Percentiles rank a stretch among this genome's conserved stretches.
Evolutionary conservation across 1,140 invertebrate species (phyloP).

Genomic region (Reticulitermes speratus): DNA sequence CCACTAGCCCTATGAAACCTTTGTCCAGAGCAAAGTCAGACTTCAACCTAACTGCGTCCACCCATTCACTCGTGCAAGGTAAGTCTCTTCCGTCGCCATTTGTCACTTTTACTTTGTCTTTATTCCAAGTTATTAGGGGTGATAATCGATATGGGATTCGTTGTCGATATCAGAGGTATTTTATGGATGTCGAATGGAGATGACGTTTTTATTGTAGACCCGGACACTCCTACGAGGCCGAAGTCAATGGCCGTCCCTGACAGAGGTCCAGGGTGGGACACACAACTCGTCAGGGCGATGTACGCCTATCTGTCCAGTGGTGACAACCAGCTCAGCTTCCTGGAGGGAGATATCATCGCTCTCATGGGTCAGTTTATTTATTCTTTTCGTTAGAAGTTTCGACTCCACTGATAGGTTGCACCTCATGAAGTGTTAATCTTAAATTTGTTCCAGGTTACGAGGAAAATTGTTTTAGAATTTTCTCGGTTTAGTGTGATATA

Average conservation of each 20-base stretch:
- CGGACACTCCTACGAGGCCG: constrained; percentile 60
- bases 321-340: constrained; percentile 89
- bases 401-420: too few relatives aligned
- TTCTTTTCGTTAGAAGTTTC: too few relatives aligned
- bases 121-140: neutral
- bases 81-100: constrained; percentile 32
- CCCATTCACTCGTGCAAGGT: constrained; percentile 58
- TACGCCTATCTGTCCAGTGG: constrained; percentile 88
- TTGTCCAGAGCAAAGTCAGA: constrained; percentile 82
- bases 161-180: too few relatives aligned
- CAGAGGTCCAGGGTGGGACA: constrained; percentile 46
- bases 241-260: constrained; percentile 69
- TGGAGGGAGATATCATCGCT: constrained; percentile 85
- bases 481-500: too few relatives aligned
- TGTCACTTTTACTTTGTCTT: constrained; percentile 14
- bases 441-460: too few relatives aligned
- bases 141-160: too few relatives aligned
- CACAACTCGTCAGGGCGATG: constrained; percentile 74
- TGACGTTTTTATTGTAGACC: constrained; percentile 44
- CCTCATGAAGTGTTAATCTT: too few relatives aligned
- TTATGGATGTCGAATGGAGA: too few relatives aligned
- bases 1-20: constrained; percentile 54
- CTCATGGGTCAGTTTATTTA: constrained; percentile 63
- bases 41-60: constrained; percentile 74
- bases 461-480: too few relatives aligned